A percentile compares a stretch with the other conserved stretches of the same genome.
Conservation (phyloP, 2,797 vertebrate species). For the Sylvia borin region DNA sequence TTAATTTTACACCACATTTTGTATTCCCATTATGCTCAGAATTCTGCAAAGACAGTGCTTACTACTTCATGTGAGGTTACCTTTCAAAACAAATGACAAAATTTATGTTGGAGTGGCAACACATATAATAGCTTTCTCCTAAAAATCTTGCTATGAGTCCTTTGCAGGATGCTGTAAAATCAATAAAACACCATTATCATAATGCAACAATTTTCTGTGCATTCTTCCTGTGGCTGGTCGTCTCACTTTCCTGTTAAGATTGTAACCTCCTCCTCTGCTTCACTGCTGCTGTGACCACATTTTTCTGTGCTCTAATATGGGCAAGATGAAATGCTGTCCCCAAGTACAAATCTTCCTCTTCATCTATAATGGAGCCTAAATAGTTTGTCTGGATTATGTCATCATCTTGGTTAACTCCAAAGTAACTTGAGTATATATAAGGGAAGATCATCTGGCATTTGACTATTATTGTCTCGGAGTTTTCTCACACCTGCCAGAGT, state of each 20-base stretch:
- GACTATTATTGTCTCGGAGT: fast-evolving
- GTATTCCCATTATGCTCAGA: not conserved
- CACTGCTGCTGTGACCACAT: not conserved
- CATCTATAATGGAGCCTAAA: not conserved
- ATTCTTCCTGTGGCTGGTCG: not conserved
- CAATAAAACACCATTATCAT: slow-evolving; percentile 37
- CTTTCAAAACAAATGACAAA: not conserved
- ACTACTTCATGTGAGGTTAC: not conserved
- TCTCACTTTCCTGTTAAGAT: not conserved
- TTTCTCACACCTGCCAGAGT: not conserved
- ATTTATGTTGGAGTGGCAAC: not conserved
- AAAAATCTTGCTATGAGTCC: not conserved
- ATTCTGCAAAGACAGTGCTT: not conserved
- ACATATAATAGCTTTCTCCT: not conserved
- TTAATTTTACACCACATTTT: not conserved
- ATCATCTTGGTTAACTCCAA: not conserved
- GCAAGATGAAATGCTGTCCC: not conserved
- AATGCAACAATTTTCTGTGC: slow-evolving; percentile 11
- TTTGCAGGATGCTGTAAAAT: slow-evolving; percentile 29
- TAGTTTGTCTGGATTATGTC: not conserved
- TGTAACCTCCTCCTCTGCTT: not conserved
- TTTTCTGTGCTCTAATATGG: not conserved
- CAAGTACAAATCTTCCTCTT: not conserved
- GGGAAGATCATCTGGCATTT: not conserved
- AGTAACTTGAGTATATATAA: not conserved